Conservation (phyloP, 1,140 invertebrate species). For the Leptinotarsa defecta region DNA sequence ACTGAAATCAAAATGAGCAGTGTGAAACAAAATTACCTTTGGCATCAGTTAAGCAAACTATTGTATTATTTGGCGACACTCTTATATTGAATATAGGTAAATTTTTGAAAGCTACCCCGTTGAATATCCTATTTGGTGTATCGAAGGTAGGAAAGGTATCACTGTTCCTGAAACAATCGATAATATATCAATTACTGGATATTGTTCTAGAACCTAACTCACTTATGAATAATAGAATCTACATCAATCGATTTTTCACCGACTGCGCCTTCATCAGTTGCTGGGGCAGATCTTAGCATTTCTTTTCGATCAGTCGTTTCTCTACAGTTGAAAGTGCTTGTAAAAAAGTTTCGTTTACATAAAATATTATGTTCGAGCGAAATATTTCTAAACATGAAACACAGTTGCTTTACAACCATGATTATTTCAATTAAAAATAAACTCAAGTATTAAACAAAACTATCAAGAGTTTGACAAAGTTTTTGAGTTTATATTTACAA, state of each 20-base stretch:
- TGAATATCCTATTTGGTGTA: conserved; percentile 74
- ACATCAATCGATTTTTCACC: conserved; percentile 69
- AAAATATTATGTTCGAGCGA: not conserved
- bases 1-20: not conserved
- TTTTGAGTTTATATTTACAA: no score
- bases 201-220: conserved; percentile 23
- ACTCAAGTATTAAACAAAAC: no score
- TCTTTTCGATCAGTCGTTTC: conserved; percentile 64
- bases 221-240: conserved; percentile 58
- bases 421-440: not conserved
- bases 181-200: conserved; percentile 28
- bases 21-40: conserved; percentile 59
- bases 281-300: conserved; percentile 62
- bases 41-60: conserved; percentile 73
- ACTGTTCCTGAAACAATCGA: conserved; percentile 62
- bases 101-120: conserved; percentile 77
- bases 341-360: conserved; percentile 30
- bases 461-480: no score
- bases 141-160: conserved; percentile 75
- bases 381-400: conserved; percentile 12
- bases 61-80: conserved; percentile 85
- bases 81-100: conserved; percentile 83
- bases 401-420: conserved; percentile 12
- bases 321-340: conserved; percentile 40
- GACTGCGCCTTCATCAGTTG: conserved; percentile 68